phyloP scores from a whole-genome alignment of 1,140 invertebrate genomes.

The Andrena cerasifolii region DNA sequence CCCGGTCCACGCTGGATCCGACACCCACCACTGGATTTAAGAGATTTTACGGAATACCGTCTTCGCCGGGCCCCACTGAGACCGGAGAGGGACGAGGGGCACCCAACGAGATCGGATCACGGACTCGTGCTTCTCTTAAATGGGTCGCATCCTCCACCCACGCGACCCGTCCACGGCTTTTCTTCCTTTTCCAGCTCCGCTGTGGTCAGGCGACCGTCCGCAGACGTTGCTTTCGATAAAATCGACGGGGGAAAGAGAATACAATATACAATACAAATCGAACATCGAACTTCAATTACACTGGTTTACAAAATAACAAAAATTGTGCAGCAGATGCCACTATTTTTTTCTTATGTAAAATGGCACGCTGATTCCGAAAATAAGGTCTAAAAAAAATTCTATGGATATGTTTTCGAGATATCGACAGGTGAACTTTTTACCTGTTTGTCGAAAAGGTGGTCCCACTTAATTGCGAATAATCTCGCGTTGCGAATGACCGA shows the following conservation, averaged over 20 bases:
- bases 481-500: no score
- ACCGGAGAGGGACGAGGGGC: slow-evolving; percentile 25
- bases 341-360: no score
- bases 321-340: no score
- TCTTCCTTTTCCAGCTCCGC: slow-evolving; percentile 7
- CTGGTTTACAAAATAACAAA: no score
- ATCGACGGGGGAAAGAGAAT: neutral
- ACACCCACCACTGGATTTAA: slow-evolving; percentile 80
- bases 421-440: no score
- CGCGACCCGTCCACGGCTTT: slow-evolving; percentile 45
- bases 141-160: slow-evolving; percentile 77
- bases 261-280: neutral
- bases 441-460: no score
- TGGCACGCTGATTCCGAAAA: no score
- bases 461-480: no score
- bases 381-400: no score
- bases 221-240: neutral
- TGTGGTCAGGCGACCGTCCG: neutral
- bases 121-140: slow-evolving; percentile 60
- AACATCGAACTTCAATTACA: no score
- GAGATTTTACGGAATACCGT: slow-evolving; percentile 79
- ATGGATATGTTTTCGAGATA: no score
- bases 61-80: slow-evolving; percentile 14
- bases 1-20: slow-evolving; percentile 54
- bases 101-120: slow-evolving; percentile 52